Evolutionary conservation across 2,888 invertebrate genomes (phyloP).

Genomic region (Diaprepes abbreviatus): DNA sequence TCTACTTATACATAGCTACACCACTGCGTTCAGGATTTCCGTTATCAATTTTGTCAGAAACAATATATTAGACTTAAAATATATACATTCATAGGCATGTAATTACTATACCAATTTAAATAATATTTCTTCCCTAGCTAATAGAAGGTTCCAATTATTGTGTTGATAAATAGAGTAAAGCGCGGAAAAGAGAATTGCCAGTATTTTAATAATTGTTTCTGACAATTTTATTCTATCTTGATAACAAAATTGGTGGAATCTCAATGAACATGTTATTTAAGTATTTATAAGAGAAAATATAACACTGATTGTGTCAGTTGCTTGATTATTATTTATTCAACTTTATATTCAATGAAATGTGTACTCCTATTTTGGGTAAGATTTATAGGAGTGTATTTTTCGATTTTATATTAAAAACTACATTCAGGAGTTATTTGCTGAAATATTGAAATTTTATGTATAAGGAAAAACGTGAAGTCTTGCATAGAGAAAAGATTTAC

Average conservation of each 20-base stretch:
- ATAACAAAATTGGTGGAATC: neutral
- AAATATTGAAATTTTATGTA: too few species aligned
- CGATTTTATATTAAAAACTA: too few species aligned
- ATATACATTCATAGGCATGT: slow-evolving; percentile 16
- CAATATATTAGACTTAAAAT: slow-evolving; percentile 24
- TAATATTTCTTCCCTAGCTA: slow-evolving; percentile 16
- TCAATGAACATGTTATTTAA: neutral
- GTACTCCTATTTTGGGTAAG: too few species aligned
- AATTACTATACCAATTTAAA: slow-evolving; percentile 20
- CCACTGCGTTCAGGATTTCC: slow-evolving; percentile 6
- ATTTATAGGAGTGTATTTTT: too few species aligned
- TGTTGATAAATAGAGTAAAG: slow-evolving; percentile 31
- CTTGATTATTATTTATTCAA: too few species aligned
- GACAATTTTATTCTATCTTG: neutral
- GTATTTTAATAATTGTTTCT: neutral
- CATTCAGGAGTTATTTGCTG: too few species aligned
- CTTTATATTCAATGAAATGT: too few species aligned
- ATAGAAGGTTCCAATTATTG: slow-evolving; percentile 29
- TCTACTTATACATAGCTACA: too few species aligned
- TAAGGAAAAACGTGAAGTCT: too few species aligned
- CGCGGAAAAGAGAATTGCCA: slow-evolving; percentile 7
- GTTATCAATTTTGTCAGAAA: slow-evolving; percentile 22
- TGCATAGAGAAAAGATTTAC: too few species aligned
- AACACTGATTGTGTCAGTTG: too few species aligned
- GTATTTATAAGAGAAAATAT: neutral